These are phyloP conservation scores for Eunapius fragilis DNA, from an alignment of 37 sponge, comb jelly and placozoan genomes.

Conservation along the genomic window DNA sequence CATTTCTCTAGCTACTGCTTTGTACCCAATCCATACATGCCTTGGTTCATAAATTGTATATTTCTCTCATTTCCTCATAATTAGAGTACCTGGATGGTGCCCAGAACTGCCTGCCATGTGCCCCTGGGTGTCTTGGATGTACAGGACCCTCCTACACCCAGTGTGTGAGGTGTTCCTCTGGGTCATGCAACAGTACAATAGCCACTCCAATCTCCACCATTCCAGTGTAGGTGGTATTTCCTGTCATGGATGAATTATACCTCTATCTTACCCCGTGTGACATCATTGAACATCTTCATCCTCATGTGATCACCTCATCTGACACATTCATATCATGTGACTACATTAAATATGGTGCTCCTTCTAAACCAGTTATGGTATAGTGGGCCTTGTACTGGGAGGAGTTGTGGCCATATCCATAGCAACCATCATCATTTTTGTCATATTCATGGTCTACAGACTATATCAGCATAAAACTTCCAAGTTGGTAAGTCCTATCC, in stretches of 20 bases:
- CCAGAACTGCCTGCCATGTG: constrained; percentile 27
- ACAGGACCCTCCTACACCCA: constrained; percentile 22
- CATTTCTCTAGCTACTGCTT: background rate
- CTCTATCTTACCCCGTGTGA: too few relatives aligned
- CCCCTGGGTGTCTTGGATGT: constrained; percentile 26
- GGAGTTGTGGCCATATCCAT: background rate
- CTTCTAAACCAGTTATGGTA: background rate
- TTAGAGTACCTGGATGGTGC: constrained; percentile 20
- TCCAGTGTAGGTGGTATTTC: background rate
- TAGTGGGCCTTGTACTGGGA: background rate
- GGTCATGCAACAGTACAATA: background rate
- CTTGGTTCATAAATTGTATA: background rate
- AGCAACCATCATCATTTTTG: background rate
- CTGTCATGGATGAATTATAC: too few relatives aligned
- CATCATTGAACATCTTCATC: too few relatives aligned
- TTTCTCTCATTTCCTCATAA: background rate
- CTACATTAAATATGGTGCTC: background rate
- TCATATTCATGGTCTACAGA: background rate
- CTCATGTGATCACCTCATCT: too few relatives aligned
- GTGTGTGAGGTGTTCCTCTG: constrained; percentile 22
- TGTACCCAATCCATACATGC: too few relatives aligned
- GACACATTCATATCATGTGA: too few relatives aligned
- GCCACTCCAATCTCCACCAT: too few relatives aligned
- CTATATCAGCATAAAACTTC: background rate
- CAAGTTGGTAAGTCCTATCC: background rate